Evolutionary conservation across 2,888 invertebrate species (phyloP).

Genomic region (Rambutsinella grinnellia): DNA sequence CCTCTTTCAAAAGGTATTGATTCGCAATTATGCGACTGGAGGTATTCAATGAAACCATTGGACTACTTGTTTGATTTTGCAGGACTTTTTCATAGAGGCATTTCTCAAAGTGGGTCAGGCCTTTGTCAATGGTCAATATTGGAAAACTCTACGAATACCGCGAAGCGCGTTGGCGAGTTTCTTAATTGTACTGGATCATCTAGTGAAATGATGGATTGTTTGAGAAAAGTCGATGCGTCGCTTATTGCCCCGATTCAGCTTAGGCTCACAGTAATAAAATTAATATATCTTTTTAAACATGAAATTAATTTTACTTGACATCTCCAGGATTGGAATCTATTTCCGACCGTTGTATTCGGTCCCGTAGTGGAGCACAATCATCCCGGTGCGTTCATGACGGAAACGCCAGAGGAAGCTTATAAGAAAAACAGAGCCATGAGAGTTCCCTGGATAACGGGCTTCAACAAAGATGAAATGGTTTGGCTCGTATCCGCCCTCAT

Average conservation of each 20-base stretch:
- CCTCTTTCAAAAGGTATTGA: not conserved
- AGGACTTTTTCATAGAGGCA: conserved; percentile 60
- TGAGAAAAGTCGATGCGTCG: conserved; percentile 38
- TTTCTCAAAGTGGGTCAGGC: conserved; percentile 60
- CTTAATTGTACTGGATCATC: conserved; percentile 53
- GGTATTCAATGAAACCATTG: too few species aligned
- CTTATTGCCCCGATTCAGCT: conserved; percentile 33
- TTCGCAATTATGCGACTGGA: too few species aligned
- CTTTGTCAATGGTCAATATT: conserved; percentile 58
- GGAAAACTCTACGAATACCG: conserved; percentile 39
- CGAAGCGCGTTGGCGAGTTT: conserved; percentile 10
- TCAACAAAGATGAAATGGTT: not conserved
- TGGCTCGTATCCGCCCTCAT: conserved; percentile 16
- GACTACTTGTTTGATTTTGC: not conserved
- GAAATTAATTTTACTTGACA: too few species aligned
- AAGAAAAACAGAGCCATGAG: not conserved
- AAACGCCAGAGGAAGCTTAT: not conserved
- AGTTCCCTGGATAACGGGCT: conserved; percentile 12
- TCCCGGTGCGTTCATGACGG: conserved; percentile 4
- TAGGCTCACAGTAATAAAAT: not conserved
- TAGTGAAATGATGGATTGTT: conserved; percentile 44
- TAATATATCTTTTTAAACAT: too few species aligned
- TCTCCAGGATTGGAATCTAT: conserved; percentile 52
- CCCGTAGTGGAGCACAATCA: conserved; percentile 58
- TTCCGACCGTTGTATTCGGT: conserved; percentile 59